Conservation (phyloP, 2,113 vertebrate species). For the Aptenodytes forsteri region DNA sequence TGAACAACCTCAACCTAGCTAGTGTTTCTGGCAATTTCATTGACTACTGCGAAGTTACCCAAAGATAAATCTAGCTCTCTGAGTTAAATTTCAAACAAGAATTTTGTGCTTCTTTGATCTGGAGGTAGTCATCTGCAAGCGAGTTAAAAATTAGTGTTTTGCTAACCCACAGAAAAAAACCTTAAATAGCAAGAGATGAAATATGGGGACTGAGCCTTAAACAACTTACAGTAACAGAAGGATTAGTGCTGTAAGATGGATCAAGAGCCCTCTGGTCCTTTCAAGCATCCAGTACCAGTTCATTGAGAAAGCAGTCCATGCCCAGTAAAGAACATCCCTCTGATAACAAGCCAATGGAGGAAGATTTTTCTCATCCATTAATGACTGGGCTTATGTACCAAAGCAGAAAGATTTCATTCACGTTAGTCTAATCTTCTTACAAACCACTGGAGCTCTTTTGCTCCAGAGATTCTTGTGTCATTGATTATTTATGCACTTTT, state of each 20-base stretch:
- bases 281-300: background rate
- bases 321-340: background rate
- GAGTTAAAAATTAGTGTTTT: constrained; percentile 39
- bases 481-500: constrained; percentile 1
- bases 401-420: background rate
- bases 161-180: background rate
- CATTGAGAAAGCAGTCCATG: background rate
- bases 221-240: background rate
- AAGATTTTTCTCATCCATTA: background rate
- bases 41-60: background rate
- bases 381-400: background rate
- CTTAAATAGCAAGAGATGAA: background rate
- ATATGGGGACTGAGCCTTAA: background rate
- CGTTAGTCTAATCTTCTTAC: background rate
- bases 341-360: background rate
- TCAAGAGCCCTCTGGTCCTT: background rate
- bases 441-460: background rate
- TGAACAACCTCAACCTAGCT: background rate
- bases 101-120: background rate
- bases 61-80: background rate
- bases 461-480: background rate
- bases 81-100: background rate
- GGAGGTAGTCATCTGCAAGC: constrained; percentile 32
- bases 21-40: background rate
- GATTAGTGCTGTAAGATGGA: background rate